phyloP scores from a whole-genome alignment of 2,797 vertebrate species.

The Cyprinella venusta region DNA sequence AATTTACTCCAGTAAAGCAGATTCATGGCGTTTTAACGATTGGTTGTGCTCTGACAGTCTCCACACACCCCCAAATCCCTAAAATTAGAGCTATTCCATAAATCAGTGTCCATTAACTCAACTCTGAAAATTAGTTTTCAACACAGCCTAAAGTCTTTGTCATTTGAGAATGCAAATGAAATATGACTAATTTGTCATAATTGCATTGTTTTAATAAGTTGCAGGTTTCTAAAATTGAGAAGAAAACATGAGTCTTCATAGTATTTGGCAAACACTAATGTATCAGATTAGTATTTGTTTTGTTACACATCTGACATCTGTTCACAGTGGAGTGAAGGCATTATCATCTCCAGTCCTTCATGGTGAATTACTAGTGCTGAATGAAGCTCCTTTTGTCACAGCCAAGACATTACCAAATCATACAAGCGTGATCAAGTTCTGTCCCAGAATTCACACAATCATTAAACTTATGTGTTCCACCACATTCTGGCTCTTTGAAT shows the following conservation, averaged over 20 bases:
- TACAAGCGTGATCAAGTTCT: not conserved
- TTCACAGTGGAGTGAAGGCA: slow-evolving; percentile 26
- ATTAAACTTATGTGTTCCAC: slow-evolving; percentile 27
- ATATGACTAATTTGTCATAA: not conserved
- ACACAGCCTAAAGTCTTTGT: not conserved
- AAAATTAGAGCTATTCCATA: not conserved
- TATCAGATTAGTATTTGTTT: slow-evolving; percentile 13
- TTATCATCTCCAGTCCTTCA: slow-evolving; percentile 21
- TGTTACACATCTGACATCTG: slow-evolving; percentile 45
- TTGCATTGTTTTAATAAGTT: not conserved
- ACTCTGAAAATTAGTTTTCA: not conserved
- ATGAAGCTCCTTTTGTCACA: slow-evolving; percentile 4
- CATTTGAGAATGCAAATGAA: not conserved
- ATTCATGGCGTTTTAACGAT: not conserved
- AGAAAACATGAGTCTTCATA: not conserved
- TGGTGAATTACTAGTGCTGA: slow-evolving; percentile 10
- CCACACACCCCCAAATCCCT: not conserved
- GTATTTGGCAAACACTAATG: not conserved
- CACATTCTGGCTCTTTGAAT: slow-evolving; percentile 1
- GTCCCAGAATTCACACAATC: slow-evolving; percentile 14
- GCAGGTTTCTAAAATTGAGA: not conserved
- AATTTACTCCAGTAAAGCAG: not conserved
- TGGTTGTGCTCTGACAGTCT: not conserved
- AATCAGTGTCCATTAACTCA: not conserved
- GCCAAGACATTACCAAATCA: slow-evolving; percentile 35